These are phyloP conservation scores for Diachasmimorpha longicaudata DNA, from an alignment of 1,140 invertebrate genomes.

Conservation along the genomic window DNA sequence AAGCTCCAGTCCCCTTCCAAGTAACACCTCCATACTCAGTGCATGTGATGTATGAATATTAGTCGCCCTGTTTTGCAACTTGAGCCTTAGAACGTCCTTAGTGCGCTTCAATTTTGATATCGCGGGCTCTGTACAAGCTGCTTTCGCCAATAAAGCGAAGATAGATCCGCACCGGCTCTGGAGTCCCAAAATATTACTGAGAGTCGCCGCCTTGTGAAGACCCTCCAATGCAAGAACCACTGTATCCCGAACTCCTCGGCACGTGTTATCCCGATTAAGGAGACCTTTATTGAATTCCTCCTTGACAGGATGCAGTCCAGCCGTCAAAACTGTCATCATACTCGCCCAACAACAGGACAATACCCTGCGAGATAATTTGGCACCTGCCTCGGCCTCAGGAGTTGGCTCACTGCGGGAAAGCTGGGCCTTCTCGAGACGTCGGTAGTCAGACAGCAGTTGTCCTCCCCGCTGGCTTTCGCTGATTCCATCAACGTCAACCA, in stretches of 20 bases:
- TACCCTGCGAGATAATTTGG: constrained; percentile 71
- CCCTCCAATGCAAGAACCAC: constrained; percentile 83
- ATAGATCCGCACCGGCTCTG: constrained; percentile 86
- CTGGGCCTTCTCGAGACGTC: constrained; percentile 77
- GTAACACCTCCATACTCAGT: constrained; percentile 87
- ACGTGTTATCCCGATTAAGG: constrained; percentile 61
- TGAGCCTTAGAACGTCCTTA: constrained; percentile 56
- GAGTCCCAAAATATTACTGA: constrained; percentile 77
- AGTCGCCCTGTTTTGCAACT: constrained; percentile 65
- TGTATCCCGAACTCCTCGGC: constrained; percentile 71
- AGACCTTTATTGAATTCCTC: constrained; percentile 57
- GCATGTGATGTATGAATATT: constrained; percentile 84
- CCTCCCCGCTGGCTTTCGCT: constrained; percentile 70
- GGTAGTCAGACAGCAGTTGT: constrained; percentile 85
- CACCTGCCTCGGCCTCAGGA: constrained; percentile 73
- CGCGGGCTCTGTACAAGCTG: constrained; percentile 73
- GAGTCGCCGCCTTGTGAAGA: constrained; percentile 80
- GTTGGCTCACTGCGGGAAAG: constrained; percentile 70
- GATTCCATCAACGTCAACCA: constrained; percentile 85
- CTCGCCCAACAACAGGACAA: constrained; percentile 91
- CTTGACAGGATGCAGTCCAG: constrained; percentile 68
- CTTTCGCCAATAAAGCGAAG: constrained; percentile 77
- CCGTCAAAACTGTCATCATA: constrained; percentile 85
- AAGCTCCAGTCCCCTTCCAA: constrained; percentile 81
- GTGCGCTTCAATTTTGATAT: constrained; percentile 58